Percentiles rank a stretch among this genome's conserved stretches.
phyloP scores from a whole-genome alignment of 2,888 invertebrate species.

The Eupithecia insigniata region DNA sequence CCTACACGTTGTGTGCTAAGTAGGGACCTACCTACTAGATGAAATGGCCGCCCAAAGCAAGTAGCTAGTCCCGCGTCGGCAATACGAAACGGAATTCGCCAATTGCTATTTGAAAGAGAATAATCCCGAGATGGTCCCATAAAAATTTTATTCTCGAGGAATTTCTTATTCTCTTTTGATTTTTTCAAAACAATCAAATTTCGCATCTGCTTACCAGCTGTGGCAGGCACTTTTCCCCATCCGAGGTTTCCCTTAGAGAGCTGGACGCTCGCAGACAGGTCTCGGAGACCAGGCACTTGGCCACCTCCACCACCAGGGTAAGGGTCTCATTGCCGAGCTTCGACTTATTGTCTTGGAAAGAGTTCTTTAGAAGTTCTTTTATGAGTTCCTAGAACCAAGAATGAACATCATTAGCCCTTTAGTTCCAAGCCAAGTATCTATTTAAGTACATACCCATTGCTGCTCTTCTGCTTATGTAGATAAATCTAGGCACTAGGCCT shows the following conservation, averaged over 20 bases:
- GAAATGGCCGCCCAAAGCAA: too few species aligned
- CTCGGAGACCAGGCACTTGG: slow-evolving; percentile 82
- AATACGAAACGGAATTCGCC: not conserved
- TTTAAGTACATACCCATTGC: too few species aligned
- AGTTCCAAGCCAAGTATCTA: not conserved
- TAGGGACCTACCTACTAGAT: too few species aligned
- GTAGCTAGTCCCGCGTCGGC: not conserved
- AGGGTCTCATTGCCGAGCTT: slow-evolving; percentile 83
- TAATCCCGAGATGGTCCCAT: not conserved
- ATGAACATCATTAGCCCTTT: not conserved
- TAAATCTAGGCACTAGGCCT: too few species aligned
- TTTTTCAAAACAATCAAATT: not conserved
- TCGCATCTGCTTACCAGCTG: slow-evolving; percentile 74
- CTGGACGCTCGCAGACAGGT: slow-evolving; percentile 80
- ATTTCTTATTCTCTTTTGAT: too few species aligned
- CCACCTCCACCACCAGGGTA: slow-evolving; percentile 80
- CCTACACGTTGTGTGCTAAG: too few species aligned
- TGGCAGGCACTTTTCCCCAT: slow-evolving; percentile 78
- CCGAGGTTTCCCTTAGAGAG: slow-evolving; percentile 74
- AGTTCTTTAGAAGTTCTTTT: slow-evolving; percentile 80
- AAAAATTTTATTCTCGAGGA: not conserved
- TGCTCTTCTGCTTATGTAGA: too few species aligned
- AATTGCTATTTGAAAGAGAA: not conserved
- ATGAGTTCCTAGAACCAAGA: slow-evolving; percentile 73
- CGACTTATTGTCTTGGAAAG: slow-evolving; percentile 82